Percentiles rank a stretch among this genome's conserved stretches.
These are phyloP conservation scores for Acanthochromis polyacanthus DNA, from an alignment of 2,113 vertebrate species.

Conservation along the genomic window DNA sequence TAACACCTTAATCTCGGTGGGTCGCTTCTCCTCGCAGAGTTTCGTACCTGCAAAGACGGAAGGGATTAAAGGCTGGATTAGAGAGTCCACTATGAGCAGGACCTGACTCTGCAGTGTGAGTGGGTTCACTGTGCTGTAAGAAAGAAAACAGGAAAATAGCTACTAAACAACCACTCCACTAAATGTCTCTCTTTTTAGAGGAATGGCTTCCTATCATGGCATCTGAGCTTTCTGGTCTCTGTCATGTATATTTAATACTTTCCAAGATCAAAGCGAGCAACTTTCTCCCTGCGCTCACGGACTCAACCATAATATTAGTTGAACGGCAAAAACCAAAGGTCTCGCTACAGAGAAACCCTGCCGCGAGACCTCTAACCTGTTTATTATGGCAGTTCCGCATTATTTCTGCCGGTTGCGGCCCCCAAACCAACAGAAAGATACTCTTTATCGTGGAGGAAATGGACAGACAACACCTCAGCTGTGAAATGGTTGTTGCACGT, in stretches of 20 bases:
- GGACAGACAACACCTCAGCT: constrained; percentile 73
- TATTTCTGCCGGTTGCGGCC: constrained; percentile 54
- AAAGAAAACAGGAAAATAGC: constrained; percentile 49
- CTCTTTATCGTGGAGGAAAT: constrained; percentile 69
- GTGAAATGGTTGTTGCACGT: constrained; percentile 80
- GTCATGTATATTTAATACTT: constrained; percentile 75
- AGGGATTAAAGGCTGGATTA: constrained; percentile 58
- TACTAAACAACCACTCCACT: constrained; percentile 47
- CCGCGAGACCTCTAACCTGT: constrained; percentile 41
- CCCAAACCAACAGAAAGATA: constrained; percentile 63
- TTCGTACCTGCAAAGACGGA: constrained; percentile 53
- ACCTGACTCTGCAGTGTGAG: constrained; percentile 13
- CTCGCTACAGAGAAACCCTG: constrained; percentile 22
- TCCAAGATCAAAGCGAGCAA: constrained; percentile 62
- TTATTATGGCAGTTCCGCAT: constrained; percentile 55
- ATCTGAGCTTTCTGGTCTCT: constrained; percentile 49
- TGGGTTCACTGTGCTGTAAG: constrained; percentile 54
- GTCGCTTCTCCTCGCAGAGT: constrained; percentile 49
- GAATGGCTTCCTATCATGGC: constrained; percentile 48
- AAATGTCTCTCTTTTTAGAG: constrained; percentile 39
- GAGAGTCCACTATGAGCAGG: constrained; percentile 30
- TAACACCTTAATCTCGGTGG: constrained; percentile 66
- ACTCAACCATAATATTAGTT: constrained; percentile 39
- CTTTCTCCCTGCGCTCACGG: constrained; percentile 34
- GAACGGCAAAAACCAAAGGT: constrained; percentile 18